Evolutionary conservation across 2,797 vertebrate genomes (phyloP), one percentile per base, ranked within the genome.

Genomic region (Mastacembelus armatus): DNA sequence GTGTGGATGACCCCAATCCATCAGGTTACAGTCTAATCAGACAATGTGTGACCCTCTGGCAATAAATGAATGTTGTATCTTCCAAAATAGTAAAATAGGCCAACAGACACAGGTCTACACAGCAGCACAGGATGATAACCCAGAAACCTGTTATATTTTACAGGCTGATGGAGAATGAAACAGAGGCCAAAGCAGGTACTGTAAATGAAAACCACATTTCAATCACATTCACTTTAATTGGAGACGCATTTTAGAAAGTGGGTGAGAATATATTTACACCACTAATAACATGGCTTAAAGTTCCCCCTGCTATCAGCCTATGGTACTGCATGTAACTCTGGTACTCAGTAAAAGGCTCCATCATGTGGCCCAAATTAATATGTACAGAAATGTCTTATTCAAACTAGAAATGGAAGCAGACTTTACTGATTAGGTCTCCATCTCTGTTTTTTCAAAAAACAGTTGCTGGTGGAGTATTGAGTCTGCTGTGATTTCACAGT

Each of bases 141-240:
- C 7, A 10, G 21, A 48, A 51, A 32, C 11, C 27, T 38, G 7
- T 38, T 50, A 12, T 49, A 56, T 30, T 45, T 14, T 50, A 24
- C 62, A 52, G 16, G 15, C 26, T 72, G 44, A 50, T 54, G 21
- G 66, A 11, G 18, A 22, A 3, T 21, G 58, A 68, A 65, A 67
- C 59, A 8, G 38, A 12, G 56, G 33, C 45, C n/a, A 33, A 38
- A 38, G 19, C 26, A 39, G 45, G 7, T 15, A 57, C 9, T 18
- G 21, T n/a, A 50, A 24, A 45, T 14, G 39, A 49, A 26, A 38
- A 15, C 4, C 18, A 33, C 32, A 18, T 36, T 39, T n/a, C 1
- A 14, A 21, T 7, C 10, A 48, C 9, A 24, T 36, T 26, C 7
- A 39, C 24, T 10, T 18, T 1, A n/a, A n/a, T n/a, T n/a, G n/a